Percentiles rank a stretch among this genome's conserved stretches.
These are phyloP conservation scores for Pyxicephalus adspersus DNA, from an alignment of 2,113 vertebrate genomes.

Conservation along the genomic window DNA sequence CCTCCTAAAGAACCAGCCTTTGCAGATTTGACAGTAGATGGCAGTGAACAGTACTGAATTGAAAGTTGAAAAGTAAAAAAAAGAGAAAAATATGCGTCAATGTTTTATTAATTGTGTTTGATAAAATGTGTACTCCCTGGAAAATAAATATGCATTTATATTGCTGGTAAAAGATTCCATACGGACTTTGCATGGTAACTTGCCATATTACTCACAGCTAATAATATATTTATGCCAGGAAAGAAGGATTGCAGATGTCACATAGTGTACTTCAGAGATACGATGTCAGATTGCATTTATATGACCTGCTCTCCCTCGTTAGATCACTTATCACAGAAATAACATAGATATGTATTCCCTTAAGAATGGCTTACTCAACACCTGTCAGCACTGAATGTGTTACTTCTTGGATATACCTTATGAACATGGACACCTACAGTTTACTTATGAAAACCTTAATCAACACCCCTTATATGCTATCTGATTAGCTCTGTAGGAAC, in stretches of 20 bases:
- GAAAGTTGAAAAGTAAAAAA: too few species aligned
- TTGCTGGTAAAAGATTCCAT: neutral
- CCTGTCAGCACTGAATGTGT: conserved; percentile 5
- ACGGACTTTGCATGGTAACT: neutral
- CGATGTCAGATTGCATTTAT: conserved; percentile 13
- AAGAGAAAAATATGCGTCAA: too few species aligned
- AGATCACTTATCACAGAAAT: conserved; percentile 29
- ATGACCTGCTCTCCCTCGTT: conserved; percentile 18
- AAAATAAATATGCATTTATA: too few species aligned
- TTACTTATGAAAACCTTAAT: neutral
- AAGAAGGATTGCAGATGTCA: conserved; percentile 21
- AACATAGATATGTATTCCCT: conserved; percentile 31
- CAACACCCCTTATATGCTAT: too few species aligned
- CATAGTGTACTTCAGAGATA: neutral
- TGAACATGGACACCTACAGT: neutral
- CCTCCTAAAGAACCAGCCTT: too few species aligned
- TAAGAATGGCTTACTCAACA: neutral
- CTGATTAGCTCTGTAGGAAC: too few species aligned
- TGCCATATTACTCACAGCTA: neutral
- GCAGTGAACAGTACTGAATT: too few species aligned
- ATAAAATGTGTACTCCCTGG: too few species aligned
- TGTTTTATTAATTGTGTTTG: too few species aligned
- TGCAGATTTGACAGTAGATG: too few species aligned
- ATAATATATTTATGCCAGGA: conserved; percentile 36
- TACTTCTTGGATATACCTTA: neutral